Conservation (phyloP, 2,797 vertebrate genomes). For the Myiotriccus ornatus region DNA sequence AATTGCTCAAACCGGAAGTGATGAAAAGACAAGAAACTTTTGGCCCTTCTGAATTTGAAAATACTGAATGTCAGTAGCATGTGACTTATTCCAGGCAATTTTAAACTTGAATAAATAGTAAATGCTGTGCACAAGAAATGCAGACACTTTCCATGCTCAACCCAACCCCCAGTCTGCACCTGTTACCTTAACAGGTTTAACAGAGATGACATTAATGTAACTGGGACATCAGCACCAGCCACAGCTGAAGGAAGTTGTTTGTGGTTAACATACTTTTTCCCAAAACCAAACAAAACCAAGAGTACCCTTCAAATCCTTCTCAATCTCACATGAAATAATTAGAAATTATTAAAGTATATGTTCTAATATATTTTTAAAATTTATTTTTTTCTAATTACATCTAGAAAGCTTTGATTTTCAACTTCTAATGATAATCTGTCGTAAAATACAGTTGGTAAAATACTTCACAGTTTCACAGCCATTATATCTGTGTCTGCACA, state of each 20-base stretch:
- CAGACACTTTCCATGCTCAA: too few species aligned
- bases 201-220: background rate
- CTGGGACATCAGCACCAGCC: background rate
- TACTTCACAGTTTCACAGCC: background rate
- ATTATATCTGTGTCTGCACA: background rate
- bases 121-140: too few species aligned
- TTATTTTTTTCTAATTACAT: background rate
- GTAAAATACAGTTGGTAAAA: background rate
- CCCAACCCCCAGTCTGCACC: background rate
- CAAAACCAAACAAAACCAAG: rapidly evolving
- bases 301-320: background rate
- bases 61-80: background rate
- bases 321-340: background rate
- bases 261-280: background rate
- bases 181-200: background rate
- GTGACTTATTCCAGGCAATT: background rate
- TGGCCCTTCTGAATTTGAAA: background rate
- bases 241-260: background rate
- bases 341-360: background rate
- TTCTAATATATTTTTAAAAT: background rate
- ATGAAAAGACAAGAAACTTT: background rate
- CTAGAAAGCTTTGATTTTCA: background rate
- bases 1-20: background rate
- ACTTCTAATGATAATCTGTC: background rate
- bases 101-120: background rate